Conservation (phyloP, 2,888 invertebrate species). For the Rotaria socialis region DNA sequence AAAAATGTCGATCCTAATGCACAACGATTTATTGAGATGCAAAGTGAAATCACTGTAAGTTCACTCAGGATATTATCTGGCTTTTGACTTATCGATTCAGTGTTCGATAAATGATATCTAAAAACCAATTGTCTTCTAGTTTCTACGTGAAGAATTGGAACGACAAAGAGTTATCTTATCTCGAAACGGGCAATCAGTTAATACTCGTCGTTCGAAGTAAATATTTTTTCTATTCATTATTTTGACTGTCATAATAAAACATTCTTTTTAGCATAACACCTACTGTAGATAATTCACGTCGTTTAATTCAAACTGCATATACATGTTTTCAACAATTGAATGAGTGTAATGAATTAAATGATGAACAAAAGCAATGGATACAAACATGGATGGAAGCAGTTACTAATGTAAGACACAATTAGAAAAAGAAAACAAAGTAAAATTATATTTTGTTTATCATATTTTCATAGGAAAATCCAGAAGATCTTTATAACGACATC, state of each 20-base stretch:
- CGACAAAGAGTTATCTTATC: slow-evolving; percentile 52
- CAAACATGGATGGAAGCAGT: slow-evolving; percentile 20
- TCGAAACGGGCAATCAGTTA: background rate
- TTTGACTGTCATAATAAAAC: background rate
- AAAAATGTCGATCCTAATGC: slow-evolving; percentile 57
- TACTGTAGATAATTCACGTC: background rate
- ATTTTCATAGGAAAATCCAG: background rate
- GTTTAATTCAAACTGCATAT: slow-evolving; percentile 35
- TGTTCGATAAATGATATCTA: no score
- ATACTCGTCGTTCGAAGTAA: background rate
- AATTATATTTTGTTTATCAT: no score
- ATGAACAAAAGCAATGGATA: slow-evolving; percentile 26
- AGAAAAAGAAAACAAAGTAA: background rate
- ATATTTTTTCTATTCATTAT: background rate
- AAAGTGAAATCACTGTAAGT: slow-evolving; percentile 57
- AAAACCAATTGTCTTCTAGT: slow-evolving; percentile 49
- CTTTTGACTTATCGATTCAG: no score
- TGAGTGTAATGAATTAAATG: background rate
- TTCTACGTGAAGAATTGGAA: slow-evolving; percentile 51
- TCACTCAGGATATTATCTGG: slow-evolving; percentile 48
- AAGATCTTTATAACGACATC: background rate
- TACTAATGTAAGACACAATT: background rate
- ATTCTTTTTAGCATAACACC: background rate
- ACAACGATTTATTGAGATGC: slow-evolving; percentile 58
- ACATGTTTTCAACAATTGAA: slow-evolving; percentile 18